phyloP scores from a whole-genome alignment of 2,797 vertebrate genomes.

The Sylvilagus floridanus region DNA sequence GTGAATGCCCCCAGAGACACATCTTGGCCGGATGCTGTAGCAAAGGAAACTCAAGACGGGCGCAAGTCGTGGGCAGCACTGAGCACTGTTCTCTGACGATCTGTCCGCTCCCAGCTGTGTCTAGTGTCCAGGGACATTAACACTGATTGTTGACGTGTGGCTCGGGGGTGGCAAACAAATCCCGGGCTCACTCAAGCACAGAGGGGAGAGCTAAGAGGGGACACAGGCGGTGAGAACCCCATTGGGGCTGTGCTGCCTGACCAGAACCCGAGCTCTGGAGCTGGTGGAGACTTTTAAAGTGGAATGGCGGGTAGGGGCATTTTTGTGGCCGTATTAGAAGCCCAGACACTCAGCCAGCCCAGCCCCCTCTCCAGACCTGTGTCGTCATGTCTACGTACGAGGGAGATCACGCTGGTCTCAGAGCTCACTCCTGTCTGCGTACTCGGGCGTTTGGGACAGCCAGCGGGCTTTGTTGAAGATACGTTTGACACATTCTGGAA shows the following conservation, averaged over 20 bases:
- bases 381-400: background rate
- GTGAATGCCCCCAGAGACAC: background rate
- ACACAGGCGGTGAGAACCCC: background rate
- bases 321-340: background rate
- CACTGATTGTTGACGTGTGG: background rate
- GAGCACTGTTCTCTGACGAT: background rate
- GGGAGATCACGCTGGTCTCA: background rate
- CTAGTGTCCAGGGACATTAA: background rate
- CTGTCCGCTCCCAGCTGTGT: background rate
- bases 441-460: background rate
- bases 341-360: background rate
- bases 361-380: background rate
- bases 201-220: background rate
- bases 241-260: background rate
- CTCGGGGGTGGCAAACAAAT: background rate
- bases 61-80: background rate
- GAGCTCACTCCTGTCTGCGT: background rate
- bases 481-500: background rate
- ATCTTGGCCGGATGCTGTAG: background rate
- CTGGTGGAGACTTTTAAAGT: background rate
- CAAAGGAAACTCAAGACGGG: background rate
- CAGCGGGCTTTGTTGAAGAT: background rate
- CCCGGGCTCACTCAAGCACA: background rate
- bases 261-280: background rate
- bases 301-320: rapidly evolving